A percentile compares a stretch with the other conserved stretches of the same genome.
Evolutionary conservation across 2,797 vertebrate species (phyloP).

Genomic region (Hirundo rustica): DNA sequence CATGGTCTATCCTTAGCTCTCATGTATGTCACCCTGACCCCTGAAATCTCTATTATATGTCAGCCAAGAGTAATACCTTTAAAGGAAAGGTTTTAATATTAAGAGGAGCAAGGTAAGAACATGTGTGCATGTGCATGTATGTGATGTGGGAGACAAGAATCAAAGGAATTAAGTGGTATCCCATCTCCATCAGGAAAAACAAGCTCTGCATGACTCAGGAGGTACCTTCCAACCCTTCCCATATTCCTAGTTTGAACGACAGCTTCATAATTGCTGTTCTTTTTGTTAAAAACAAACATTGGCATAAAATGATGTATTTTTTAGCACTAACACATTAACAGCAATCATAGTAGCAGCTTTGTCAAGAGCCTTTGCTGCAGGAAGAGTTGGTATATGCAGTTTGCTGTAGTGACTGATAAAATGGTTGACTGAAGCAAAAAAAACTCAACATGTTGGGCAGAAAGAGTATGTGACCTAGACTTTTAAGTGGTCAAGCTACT

Average conservation of each 20-base stretch:
- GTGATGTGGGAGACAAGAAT: background rate
- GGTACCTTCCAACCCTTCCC: background rate
- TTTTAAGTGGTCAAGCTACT: background rate
- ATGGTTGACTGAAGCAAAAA: background rate
- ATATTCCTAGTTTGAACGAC: background rate
- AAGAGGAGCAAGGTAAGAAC: background rate
- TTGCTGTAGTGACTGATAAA: background rate
- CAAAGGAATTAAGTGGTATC: background rate
- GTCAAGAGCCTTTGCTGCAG: background rate
- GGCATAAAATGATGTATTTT: background rate
- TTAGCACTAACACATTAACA: background rate
- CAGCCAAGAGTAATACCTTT: background rate
- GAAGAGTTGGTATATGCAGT: background rate
- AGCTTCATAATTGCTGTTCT: background rate
- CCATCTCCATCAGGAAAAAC: background rate
- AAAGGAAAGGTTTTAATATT: background rate
- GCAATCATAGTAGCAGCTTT: background rate
- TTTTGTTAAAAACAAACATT: background rate
- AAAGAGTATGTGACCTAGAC: background rate
- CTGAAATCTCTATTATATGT: background rate
- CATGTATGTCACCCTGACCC: background rate
- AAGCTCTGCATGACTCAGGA: background rate
- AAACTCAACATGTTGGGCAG: background rate
- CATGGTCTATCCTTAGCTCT: background rate
- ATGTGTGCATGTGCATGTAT: background rate